Evolutionary conservation across 2,888 invertebrate species (phyloP).

Genomic region (Temnothorax rugatulus): DNA sequence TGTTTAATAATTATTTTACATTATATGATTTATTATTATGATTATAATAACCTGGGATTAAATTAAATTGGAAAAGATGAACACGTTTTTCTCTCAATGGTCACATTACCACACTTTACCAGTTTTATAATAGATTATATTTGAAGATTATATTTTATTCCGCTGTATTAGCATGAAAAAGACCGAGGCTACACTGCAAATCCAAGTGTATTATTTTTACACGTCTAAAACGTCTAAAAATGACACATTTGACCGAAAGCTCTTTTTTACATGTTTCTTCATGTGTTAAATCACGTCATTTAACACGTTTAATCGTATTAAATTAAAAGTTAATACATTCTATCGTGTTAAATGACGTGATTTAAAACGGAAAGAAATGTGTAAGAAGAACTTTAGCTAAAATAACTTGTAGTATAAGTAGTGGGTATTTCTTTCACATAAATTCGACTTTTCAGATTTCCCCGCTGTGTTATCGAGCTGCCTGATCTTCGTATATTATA

Average conservation of each 20-base stretch:
- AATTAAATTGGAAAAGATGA: not conserved
- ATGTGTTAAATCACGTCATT: too few species aligned
- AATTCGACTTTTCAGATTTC: constrained; percentile 25
- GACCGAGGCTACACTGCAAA: not conserved
- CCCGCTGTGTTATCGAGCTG: not conserved
- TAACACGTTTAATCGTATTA: too few species aligned
- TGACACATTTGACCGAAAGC: too few species aligned
- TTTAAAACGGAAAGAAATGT: too few species aligned
- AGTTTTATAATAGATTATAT: not conserved
- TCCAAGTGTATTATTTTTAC: too few species aligned
- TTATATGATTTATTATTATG: not conserved
- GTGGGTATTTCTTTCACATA: not conserved
- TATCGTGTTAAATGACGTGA: too few species aligned
- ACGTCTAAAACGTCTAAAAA: too few species aligned
- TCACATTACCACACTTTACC: not conserved
- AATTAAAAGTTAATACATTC: too few species aligned
- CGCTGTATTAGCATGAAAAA: constrained; percentile 15
- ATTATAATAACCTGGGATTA: not conserved
- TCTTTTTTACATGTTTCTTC: too few species aligned
- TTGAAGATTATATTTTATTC: constrained; percentile 6
- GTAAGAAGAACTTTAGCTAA: too few species aligned
- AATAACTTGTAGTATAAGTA: too few species aligned
- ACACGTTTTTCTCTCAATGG: not conserved
- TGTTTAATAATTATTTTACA: not conserved
- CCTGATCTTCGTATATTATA: not conserved